These are phyloP conservation scores for Macrobrachium rosenbergii DNA, from an alignment of 1,140 invertebrate species.

Conservation along the genomic window DNA sequence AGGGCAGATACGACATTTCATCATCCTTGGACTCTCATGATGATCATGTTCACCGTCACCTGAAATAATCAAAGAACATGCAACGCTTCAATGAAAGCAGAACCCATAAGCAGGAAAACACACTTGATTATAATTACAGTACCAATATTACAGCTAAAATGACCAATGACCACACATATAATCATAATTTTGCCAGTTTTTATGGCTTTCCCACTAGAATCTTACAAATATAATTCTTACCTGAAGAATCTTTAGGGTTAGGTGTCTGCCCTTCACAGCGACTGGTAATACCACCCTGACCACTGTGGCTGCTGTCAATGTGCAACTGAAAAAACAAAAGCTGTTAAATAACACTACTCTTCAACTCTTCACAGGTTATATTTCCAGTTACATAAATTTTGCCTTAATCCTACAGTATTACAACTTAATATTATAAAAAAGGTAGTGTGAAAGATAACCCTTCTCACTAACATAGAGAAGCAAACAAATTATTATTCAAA, in stretches of 20 bases:
- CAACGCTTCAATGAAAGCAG: not conserved
- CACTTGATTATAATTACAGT: no score
- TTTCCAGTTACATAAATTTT: no score
- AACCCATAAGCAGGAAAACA: no score
- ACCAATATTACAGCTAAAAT: no score
- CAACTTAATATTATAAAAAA: no score
- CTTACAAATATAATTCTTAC: not conserved
- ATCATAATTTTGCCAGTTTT: not conserved
- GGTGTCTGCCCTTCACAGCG: conserved; percentile 63
- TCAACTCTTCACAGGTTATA: no score
- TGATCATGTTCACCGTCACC: conserved; percentile 45
- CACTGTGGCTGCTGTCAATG: conserved; percentile 64
- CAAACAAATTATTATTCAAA: no score
- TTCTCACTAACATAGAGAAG: not conserved
- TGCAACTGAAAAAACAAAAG: conserved; percentile 51
- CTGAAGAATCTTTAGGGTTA: conserved; percentile 38
- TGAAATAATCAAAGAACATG: conserved; percentile 6
- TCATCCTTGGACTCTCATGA: conserved; percentile 65
- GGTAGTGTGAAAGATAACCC: not conserved
- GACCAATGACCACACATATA: not conserved
- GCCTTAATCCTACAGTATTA: no score
- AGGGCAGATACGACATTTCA: conserved; percentile 81
- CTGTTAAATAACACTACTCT: no score
- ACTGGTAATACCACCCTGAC: conserved; percentile 64
- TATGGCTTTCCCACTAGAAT: not conserved